Conservation (phyloP, 2,797 vertebrate species). For the Thamnophis elegans region DNA sequence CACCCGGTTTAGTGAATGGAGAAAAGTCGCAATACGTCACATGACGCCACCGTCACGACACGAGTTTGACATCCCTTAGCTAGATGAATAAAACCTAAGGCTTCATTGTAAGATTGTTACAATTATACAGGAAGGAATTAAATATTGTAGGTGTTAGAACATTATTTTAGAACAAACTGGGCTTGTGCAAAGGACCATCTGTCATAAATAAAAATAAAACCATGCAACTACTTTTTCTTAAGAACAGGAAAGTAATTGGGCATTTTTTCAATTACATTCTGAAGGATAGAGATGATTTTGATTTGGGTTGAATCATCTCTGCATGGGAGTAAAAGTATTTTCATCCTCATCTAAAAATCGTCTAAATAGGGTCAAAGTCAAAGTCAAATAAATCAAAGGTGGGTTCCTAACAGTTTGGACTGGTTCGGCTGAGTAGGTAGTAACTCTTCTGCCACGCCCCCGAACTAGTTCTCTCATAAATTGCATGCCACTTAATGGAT, state of each 20-base stretch:
- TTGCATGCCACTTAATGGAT: neutral
- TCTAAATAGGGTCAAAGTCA: neutral
- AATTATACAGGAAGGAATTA: neutral
- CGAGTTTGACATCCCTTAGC: too few species aligned
- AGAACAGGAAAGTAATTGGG: neutral
- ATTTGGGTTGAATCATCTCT: neutral
- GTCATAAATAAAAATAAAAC: neutral
- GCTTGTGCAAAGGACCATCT: neutral
- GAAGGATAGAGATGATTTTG: neutral
- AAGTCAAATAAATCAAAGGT: too few species aligned
- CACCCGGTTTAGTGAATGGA: too few species aligned
- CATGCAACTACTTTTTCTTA: neutral
- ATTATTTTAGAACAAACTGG: neutral
- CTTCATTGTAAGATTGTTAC: neutral
- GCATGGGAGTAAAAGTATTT: neutral
- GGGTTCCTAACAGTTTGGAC: too few species aligned
- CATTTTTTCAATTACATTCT: neutral
- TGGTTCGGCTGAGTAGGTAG: too few species aligned
- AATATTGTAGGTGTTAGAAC: neutral
- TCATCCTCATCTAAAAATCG: neutral
- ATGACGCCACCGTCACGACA: too few species aligned
- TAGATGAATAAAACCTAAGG: neutral
- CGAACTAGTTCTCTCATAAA: neutral
- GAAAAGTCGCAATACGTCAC: too few species aligned
- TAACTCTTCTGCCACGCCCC: too few species aligned